Evolutionary conservation across 2,113 vertebrate genomes (phyloP), one percentile per base, ranked within the genome.

Genomic region (Uropsilus gracilis): DNA sequence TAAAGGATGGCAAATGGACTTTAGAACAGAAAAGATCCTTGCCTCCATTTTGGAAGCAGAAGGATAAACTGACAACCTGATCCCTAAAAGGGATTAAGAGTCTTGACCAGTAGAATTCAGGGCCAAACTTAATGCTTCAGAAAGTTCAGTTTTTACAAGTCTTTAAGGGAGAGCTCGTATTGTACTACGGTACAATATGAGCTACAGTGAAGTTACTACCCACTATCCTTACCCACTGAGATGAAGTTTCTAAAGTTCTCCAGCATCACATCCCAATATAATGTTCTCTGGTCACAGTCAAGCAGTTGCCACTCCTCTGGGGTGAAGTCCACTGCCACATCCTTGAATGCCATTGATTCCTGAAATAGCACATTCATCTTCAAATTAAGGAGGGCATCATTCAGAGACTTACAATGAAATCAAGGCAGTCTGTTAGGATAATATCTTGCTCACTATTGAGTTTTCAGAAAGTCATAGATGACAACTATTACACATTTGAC

Each of bases 241-340:
- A 91, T 73, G 73, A 97, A 78, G 68, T 93, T 96, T 94, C 90
- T 95, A 61, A 86, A 82, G 92, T 97, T 96, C 63, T 97, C 95
- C 94, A 96, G 39, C 90, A 95, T 95, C 78, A 96, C 96, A 91
- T 95, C 78, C 94, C 94, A 95, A 57, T 91, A 96, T 55, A 94
- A 42, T 26, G 80, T 89, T 90, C 87, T 93, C 94, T 96, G 92
- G 91, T 88, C 55, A 93, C 68, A 93, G 66, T 89, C 73, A 82
- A 96, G 94, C 78, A 96, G 86, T 34, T 86, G 92, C 95, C 90
- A 95, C 55, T 97, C 94, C 34, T 96, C 95, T 72, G 73, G 80
- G 42, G 87, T 94, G 48, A 95, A 94, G 64, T 93, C 73, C 94
- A 97, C 83, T 34, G 78, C 92, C 83, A 96, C 92, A 77, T 97